phyloP scores from a whole-genome alignment of 2,797 vertebrate species.

The Clarias fuscus region DNA sequence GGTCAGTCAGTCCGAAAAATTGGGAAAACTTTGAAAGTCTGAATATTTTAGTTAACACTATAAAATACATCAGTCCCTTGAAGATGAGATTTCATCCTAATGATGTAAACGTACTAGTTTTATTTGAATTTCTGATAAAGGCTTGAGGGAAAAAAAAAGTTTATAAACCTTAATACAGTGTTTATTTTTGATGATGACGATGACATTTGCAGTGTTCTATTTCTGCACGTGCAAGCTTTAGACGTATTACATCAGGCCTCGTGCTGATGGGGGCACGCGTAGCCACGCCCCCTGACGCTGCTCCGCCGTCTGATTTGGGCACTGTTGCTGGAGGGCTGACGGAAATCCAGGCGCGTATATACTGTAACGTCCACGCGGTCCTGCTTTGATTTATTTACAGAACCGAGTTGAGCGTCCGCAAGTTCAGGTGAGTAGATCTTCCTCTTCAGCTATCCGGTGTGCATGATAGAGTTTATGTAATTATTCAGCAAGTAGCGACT shows the following conservation, averaged over 20 bases:
- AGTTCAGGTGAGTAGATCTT: neutral
- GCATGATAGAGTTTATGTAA: too few relatives aligned
- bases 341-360: neutral
- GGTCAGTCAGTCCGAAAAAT: too few relatives aligned
- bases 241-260: neutral
- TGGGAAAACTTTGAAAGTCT: too few relatives aligned
- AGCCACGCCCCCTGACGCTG: neutral
- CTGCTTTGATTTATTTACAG: neutral
- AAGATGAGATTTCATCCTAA: neutral
- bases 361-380: neutral
- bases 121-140: neutral
- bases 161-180: neutral
- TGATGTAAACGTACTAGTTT: neutral
- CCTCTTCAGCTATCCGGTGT: neutral
- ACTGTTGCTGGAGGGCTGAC: neutral
- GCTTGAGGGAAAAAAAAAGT: too few relatives aligned
- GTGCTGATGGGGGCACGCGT: fast-evolving
- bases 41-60: neutral
- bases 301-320: neutral
- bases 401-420: neutral
- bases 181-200: neutral
- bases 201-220: too few relatives aligned
- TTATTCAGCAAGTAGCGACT: neutral
- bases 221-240: neutral
- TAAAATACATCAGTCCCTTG: neutral